Base-by-base conservation (phyloP, 2,113 vertebrate species). In the Xiphophorus maculatus region DNA sequence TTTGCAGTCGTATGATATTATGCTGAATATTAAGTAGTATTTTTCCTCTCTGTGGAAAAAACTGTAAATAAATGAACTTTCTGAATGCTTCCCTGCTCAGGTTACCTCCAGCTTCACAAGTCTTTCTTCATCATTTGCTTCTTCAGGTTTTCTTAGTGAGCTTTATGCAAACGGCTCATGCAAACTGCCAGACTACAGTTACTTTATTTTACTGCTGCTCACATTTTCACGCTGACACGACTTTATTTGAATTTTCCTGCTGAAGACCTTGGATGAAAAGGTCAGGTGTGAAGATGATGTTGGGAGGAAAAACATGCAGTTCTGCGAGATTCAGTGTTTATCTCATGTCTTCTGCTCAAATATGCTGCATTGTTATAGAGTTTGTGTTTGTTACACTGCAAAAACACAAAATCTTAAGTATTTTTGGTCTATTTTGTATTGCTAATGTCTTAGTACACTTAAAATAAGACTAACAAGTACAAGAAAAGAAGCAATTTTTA, bases 91-190 rank as follows among this genome's bases (percentile, higher is more conserved):
- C 19, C 15, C 48, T 54, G 40, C 40, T 63, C 61, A 63, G 61
- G 28, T 63, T 63, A 1, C 13, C 14, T 13, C 12, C 32, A 35
- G 33, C 17, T 4, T 25, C n/a, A 12, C 3, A 0, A 3, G 30
- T 64, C 8, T 25, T 35, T 15, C 22, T 37, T n/a, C 14, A 27
- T 68, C 30, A 32, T 77, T 77, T 76, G 66, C 54, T 67, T 77
- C 28, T 69, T 63, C 42, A 28, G 1, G 9, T 67, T 54, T 2
- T 33, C 70, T 64, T 19, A 13, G 54, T 25, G 25, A 62, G 15
- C n/a, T 8, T 8, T 82, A 77, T 84, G 86, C 82, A 89, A 90
- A 90, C 29, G 2, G 61, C 14, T 14, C 48, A 85, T 84, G 84
- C 84, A 90, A 91, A 91, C 69, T 63, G 0, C 2, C 22, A 0